These are phyloP conservation scores for Pantherophis alleghaniensis DNA, from an alignment of 2,797 vertebrate genomes.

Conservation along the genomic window DNA sequence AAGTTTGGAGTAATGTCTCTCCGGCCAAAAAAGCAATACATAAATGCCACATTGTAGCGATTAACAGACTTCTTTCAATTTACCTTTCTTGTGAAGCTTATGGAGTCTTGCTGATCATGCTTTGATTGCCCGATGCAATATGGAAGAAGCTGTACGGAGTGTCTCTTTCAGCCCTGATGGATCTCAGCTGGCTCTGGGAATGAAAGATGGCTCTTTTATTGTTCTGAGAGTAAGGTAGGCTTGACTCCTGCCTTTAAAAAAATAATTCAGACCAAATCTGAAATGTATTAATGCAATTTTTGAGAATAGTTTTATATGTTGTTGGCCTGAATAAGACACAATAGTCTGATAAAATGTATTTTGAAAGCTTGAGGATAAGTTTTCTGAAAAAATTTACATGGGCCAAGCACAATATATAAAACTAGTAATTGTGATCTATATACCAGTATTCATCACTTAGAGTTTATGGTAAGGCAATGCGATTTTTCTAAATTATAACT, in stretches of 20 bases:
- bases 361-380: not conserved
- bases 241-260: not conserved
- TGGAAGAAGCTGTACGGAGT: conserved; percentile 92
- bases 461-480: not conserved
- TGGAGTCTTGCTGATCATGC: conserved; percentile 93
- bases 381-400: not conserved
- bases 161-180: conserved; percentile 92
- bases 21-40: not conserved
- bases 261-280: not conserved
- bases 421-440: not conserved
- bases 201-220: conserved; percentile 97
- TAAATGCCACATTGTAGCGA: not conserved
- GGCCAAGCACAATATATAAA: not conserved
- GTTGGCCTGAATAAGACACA: not conserved
- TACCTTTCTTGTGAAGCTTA: conserved; percentile 71
- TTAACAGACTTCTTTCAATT: conserved; percentile 8
- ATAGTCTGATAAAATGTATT: not conserved
- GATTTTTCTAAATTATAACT: not conserved
- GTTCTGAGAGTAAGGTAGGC: conserved; percentile 89
- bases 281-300: not conserved
- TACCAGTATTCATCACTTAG: not conserved
- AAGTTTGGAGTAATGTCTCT: not conserved
- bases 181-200: conserved; percentile 90
- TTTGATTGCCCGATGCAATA: conserved; percentile 92
- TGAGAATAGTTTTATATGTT: not conserved